Percentiles rank a stretch among this genome's conserved stretches.
Evolutionary conservation across 1,140 invertebrate genomes (phyloP).

Genomic region (Heliothis subflexa): DNA sequence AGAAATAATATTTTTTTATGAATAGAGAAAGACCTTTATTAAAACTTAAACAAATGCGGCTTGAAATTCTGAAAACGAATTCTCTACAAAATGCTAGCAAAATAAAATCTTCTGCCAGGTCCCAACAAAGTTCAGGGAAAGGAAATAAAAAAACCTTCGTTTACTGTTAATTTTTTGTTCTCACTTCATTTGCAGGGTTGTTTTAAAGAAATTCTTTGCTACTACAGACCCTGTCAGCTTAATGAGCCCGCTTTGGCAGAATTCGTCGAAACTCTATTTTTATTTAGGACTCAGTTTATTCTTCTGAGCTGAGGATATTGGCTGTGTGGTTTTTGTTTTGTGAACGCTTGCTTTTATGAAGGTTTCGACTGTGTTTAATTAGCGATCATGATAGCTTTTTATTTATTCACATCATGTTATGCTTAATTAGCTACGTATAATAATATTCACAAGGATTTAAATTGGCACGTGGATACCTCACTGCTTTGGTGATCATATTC

Average conservation of each 20-base stretch:
- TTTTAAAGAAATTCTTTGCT: conserved; percentile 39
- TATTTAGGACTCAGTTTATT: conserved; percentile 15
- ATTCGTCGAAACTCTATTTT: conserved; percentile 23
- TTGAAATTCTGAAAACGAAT: not conserved
- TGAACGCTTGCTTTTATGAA: not conserved
- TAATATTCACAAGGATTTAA: too few species aligned
- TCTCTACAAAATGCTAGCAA: not conserved
- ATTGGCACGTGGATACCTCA: too few species aligned
- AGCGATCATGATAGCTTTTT: too few species aligned
- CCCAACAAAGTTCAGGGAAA: conserved; percentile 9
- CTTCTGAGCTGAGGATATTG: not conserved
- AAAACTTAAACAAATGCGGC: not conserved
- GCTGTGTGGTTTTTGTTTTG: not conserved
- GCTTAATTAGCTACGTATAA: too few species aligned
- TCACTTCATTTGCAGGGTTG: conserved; percentile 21
- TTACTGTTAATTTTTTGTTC: conserved; percentile 39
- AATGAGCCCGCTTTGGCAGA: conserved; percentile 29
- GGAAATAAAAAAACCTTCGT: conserved; percentile 2
- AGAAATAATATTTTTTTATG: too few species aligned
- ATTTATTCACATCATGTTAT: too few species aligned
- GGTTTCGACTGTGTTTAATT: not conserved
- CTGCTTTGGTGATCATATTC: too few species aligned
- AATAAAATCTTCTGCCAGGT: conserved; percentile 10
- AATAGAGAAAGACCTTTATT: not conserved
- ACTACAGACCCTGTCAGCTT: conserved; percentile 9